These are phyloP conservation scores for Dorcus hopei DNA, from an alignment of 2,888 invertebrate genomes.

Conservation along the genomic window DNA sequence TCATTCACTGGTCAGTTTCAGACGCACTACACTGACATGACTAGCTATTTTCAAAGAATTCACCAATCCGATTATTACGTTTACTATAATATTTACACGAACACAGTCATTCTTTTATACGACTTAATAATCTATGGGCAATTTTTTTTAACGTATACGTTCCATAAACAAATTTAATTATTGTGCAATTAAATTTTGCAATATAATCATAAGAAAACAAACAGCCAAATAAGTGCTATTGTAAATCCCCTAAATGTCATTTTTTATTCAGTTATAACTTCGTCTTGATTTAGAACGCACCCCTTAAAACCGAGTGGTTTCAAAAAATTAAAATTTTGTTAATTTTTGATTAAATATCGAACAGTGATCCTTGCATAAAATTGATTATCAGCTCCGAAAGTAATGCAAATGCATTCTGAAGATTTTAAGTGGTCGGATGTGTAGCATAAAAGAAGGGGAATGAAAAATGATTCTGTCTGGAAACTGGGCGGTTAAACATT, in stretches of 20 bases:
- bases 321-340: too few relatives aligned
- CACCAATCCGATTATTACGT: conserved; percentile 17
- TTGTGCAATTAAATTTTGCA: too few relatives aligned
- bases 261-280: too few relatives aligned
- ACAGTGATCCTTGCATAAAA: background rate
- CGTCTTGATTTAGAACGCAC: too few relatives aligned
- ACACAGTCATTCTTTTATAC: conserved; percentile 3
- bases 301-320: too few relatives aligned
- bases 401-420: conserved; percentile 15
- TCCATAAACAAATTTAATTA: too few relatives aligned
- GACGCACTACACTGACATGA: conserved; percentile 14
- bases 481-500: conserved; percentile 25
- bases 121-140: too few relatives aligned
- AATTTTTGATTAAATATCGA: background rate
- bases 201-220: too few relatives aligned
- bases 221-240: too few relatives aligned
- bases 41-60: conserved; percentile 18
- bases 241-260: too few relatives aligned
- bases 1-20: conserved; percentile 40
- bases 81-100: conserved; percentile 4
- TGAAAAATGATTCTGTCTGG: conserved; percentile 26
- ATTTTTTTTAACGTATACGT: too few relatives aligned
- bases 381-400: conserved; percentile 12
- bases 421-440: conserved; percentile 16
- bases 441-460: conserved; percentile 19